A percentile compares a stretch with the other conserved stretches of the same genome.
Evolutionary conservation across 2,797 vertebrate species (phyloP).

Genomic region (Anniella stebbinsi): DNA sequence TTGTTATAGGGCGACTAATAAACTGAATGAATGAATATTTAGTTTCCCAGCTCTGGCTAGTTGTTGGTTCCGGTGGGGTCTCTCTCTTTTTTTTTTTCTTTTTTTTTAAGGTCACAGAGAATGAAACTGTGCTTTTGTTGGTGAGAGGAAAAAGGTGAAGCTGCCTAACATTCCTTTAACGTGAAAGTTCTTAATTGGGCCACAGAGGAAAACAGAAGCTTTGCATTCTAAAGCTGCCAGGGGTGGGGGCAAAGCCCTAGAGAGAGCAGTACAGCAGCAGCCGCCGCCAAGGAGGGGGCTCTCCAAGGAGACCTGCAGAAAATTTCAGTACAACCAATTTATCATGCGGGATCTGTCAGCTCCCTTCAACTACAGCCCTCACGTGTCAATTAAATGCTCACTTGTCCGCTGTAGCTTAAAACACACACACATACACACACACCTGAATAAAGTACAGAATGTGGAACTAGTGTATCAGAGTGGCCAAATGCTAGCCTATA

Average conservation of each 20-base stretch:
- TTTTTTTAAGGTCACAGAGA: neutral
- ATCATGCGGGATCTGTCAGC: fast-evolving
- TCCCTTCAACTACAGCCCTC: neutral
- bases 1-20: neutral
- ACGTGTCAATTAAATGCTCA: constrained; percentile 13
- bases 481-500: constrained; percentile 36
- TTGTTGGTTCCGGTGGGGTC: neutral
- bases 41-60: neutral
- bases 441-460: constrained; percentile 25
- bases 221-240: neutral
- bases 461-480: constrained; percentile 39
- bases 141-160: neutral
- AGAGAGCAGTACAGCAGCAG: neutral
- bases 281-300: neutral
- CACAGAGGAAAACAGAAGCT: neutral
- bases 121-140: neutral
- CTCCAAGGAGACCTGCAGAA: neutral
- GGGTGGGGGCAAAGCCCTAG: no score
- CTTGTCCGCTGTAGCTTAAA: neutral
- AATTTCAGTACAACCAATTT: neutral
- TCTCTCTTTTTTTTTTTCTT: neutral
- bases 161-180: constrained; percentile 17
- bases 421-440: neutral
- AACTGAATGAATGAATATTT: neutral
- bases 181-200: neutral